Evolutionary conservation across 2,797 vertebrate species (phyloP).

Genomic region (Halcyon chelicuti): DNA sequence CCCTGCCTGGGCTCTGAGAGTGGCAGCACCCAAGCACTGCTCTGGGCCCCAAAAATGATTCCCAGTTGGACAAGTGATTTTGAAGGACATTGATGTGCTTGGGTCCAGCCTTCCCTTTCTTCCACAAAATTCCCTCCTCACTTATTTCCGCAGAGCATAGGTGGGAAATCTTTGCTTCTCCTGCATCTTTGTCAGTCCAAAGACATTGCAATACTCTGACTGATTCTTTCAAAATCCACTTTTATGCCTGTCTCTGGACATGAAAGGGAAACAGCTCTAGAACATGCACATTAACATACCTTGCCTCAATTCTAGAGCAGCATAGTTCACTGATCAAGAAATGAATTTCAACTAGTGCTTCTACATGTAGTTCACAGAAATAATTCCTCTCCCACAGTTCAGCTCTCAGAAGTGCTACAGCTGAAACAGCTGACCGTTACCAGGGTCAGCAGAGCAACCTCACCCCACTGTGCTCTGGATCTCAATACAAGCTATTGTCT

Average conservation of each 20-base stretch:
- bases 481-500: neutral
- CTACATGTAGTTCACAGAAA: neutral
- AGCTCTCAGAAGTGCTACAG: neutral
- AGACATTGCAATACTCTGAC: neutral
- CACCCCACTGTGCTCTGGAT: neutral
- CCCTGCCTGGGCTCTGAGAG: accelerated
- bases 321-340: neutral
- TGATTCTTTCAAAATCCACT: neutral
- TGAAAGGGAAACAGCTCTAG: neutral
- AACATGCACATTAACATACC: neutral
- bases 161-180: neutral
- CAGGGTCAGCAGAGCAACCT: neutral
- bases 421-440: neutral
- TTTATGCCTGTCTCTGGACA: neutral
- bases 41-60: neutral
- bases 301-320: neutral
- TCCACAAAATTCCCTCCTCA: neutral
- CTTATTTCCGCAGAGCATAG: neutral
- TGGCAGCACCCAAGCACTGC: neutral
- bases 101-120: neutral
- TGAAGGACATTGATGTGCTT: neutral
- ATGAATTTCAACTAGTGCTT: neutral
- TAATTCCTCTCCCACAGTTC: neutral
- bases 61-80: neutral
- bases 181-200: neutral